These are phyloP conservation scores for Harpagifer antarcticus DNA, from an alignment of 2,797 vertebrate genomes.

Conservation along the genomic window DNA sequence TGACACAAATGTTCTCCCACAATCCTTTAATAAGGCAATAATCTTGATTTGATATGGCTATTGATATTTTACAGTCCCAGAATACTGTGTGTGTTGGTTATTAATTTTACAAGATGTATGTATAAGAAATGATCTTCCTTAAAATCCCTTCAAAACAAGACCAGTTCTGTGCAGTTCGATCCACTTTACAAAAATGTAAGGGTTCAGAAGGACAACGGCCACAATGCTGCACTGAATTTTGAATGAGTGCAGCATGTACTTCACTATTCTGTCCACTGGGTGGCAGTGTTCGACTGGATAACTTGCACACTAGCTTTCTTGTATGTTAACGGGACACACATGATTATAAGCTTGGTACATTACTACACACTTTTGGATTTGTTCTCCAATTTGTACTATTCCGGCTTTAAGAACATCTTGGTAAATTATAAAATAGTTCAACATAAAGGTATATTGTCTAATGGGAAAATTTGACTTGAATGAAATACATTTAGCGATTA, in stretches of 20 bases:
- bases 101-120: not conserved
- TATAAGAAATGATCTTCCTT: no score
- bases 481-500: not conserved
- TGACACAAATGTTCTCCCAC: no score
- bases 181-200: not conserved
- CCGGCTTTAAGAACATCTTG: not conserved
- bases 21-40: not conserved
- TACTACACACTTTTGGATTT: not conserved
- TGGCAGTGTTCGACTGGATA: constrained; percentile 45
- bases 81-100: not conserved
- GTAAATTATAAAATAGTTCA: not conserved
- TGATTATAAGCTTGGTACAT: no score
- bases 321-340: not conserved
- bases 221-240: not conserved
- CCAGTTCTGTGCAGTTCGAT: not conserved
- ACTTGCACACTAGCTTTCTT: not conserved
- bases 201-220: not conserved
- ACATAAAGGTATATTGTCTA: not conserved
- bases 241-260: not conserved
- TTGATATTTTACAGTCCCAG: not conserved
- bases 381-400: not conserved
- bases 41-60: not conserved
- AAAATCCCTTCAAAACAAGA: not conserved
- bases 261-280: constrained; percentile 48
- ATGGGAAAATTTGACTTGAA: not conserved